Percentiles rank a stretch among this genome's conserved stretches.
These are phyloP conservation scores for Neelides sp. DNA, from an alignment of 1,140 invertebrate genomes.

Conservation along the genomic window DNA sequence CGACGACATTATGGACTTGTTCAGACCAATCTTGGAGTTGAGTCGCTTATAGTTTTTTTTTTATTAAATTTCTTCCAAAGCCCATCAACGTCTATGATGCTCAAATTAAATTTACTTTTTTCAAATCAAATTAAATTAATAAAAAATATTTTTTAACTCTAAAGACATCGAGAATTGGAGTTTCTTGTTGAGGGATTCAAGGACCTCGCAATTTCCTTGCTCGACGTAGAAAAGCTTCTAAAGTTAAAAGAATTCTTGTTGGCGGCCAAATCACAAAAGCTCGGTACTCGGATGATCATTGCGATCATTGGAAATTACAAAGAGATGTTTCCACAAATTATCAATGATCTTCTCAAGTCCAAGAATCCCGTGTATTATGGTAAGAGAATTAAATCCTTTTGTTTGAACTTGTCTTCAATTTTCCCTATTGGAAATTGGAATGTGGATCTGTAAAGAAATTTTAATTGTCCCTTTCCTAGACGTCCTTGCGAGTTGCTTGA, in stretches of 20 bases:
- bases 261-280: neutral
- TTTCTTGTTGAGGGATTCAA: slow-evolving; percentile 24
- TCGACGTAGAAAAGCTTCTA: slow-evolving; percentile 6
- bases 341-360: slow-evolving; percentile 13
- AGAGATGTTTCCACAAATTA: too few species aligned
- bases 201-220: slow-evolving; percentile 16
- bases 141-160: neutral
- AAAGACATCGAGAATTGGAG: slow-evolving; percentile 21
- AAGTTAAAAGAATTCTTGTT: neutral
- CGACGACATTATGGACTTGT: too few species aligned
- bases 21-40: too few species aligned
- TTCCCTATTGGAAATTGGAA: neutral
- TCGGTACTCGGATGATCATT: too few species aligned
- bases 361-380: slow-evolving; percentile 7
- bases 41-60: too few species aligned
- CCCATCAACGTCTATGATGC: too few species aligned
- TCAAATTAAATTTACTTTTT: too few species aligned
- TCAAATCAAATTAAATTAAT: too few species aligned
- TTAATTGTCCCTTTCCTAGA: slow-evolving; percentile 15
- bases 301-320: too few species aligned
- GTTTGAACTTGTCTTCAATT: neutral
- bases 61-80: too few species aligned
- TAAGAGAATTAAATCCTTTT: slow-evolving; percentile 3
- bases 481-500: slow-evolving; percentile 16
- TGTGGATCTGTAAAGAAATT: neutral